Base-by-base conservation (phyloP, 1,140 invertebrate genomes). In the Hydropsyche tenuis region DNA sequence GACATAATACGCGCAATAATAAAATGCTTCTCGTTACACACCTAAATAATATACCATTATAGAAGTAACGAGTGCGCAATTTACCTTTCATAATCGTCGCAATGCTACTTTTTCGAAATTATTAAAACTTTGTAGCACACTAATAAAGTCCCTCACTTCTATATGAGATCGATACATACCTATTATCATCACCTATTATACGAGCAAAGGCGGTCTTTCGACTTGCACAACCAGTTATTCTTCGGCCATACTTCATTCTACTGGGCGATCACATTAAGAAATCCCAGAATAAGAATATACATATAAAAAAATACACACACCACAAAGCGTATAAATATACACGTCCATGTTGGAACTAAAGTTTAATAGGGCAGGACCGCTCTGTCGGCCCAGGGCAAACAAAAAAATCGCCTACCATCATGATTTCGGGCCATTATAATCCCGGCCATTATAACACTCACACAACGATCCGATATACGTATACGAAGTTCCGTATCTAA, bases 301-400 rank as follows among this genome's bases (percentile, higher is more conserved):
- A 20, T 14, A 66, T 7, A 45, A 66, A 16, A n/a, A 43, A 65
- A 46, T 9, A 23, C 51, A 72, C 64, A 73, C 20, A 60, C 53
- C 22, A 60, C 42, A 22, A 72, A 23, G 69, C 71, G 74, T 37
- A 37, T 37, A 37, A 37, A 37, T 3, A 37, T 9, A 9, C 3
- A 37, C 30, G 30, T 9, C 3, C 30, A 37, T 9, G 9, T 9
- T 4, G 30, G 74, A 73, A 76, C 60, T 60, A 70, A 48, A 63
- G 53, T 77, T 76, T 77, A 74, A 77, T 74, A 77, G 75, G 75
- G 75, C 75, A 72, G 75, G 75, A 73, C 69, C 66, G 75, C 30
- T 62, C 16, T 23, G 60, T 69, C 64, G 64, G 30, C 64, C 64
- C 69, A 73, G 48, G 25, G 46, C 62, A 53, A 65, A 73, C 60